Percentiles rank a stretch among this genome's conserved stretches.
phyloP scores from a whole-genome alignment of 2,113 vertebrate species.

The Brachirus orientalis region DNA sequence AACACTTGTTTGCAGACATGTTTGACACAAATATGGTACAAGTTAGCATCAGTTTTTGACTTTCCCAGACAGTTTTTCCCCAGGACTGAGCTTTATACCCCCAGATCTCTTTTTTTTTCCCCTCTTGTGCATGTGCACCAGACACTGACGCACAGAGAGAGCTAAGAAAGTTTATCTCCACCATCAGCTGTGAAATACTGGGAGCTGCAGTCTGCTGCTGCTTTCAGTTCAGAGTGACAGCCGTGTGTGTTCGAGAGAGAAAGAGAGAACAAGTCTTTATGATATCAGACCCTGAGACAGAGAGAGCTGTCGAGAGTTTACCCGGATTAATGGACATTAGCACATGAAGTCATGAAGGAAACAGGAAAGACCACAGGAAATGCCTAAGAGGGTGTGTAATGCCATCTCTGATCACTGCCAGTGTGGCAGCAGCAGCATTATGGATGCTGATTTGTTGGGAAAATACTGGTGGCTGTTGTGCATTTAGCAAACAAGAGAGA shows the following conservation, averaged over 20 bases:
- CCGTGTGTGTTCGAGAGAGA: conserved; percentile 29
- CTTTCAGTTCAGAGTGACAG: conserved; percentile 21
- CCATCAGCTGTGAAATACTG: conserved; percentile 62
- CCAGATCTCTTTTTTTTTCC: background rate
- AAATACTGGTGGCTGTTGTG: conserved; percentile 38
- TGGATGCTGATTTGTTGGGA: conserved; percentile 61
- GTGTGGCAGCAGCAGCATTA: conserved; percentile 46
- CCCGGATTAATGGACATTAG: conserved; percentile 74
- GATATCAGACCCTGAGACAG: conserved; percentile 56
- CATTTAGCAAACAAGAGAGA: background rate
- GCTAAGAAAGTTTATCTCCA: conserved; percentile 54
- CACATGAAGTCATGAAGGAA: conserved; percentile 63
- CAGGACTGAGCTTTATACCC: conserved; percentile 6
- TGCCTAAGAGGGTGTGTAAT: conserved; percentile 79
- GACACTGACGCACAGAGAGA: conserved; percentile 25
- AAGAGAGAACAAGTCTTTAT: conserved; percentile 61
- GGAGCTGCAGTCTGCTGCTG: conserved; percentile 30
- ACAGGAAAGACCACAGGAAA: conserved; percentile 79
- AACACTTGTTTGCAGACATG: background rate
- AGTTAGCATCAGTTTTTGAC: conserved; percentile 4
- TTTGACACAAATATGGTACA: conserved; percentile 17
- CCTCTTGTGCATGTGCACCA: conserved; percentile 10
- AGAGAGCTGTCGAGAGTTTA: conserved; percentile 55
- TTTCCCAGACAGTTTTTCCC: conserved; percentile 28
- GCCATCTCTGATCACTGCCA: conserved; percentile 72